These are phyloP conservation scores for Tigriopus californicus DNA, from an alignment of 2,888 invertebrate species.

Conservation along the genomic window DNA sequence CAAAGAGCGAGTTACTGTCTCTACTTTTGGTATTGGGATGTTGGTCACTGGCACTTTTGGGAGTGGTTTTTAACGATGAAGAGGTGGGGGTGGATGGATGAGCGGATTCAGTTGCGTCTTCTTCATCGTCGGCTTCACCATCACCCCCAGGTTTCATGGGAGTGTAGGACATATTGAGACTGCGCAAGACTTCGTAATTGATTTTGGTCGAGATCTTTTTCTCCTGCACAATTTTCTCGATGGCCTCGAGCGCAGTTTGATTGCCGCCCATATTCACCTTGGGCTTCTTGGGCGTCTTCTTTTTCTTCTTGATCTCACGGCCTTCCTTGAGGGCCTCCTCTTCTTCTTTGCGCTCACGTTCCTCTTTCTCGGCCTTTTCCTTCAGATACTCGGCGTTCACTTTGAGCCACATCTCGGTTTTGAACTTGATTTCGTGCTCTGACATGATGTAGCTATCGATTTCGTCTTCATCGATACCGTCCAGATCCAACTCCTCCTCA, in stretches of 20 bases:
- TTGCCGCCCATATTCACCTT: slow-evolving; percentile 25
- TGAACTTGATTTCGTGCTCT: slow-evolving; percentile 57
- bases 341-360: slow-evolving; percentile 51
- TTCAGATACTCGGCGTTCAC: slow-evolving; percentile 69
- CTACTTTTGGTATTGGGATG: background rate
- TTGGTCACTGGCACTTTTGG: background rate
- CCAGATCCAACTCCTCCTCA: slow-evolving; percentile 42
- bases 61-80: background rate
- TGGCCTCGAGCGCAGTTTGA: slow-evolving; percentile 53
- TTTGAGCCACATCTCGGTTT: slow-evolving; percentile 67
- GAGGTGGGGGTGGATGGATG: background rate
- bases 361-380: slow-evolving; percentile 68
- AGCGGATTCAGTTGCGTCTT: background rate
- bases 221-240: slow-evolving; percentile 86
- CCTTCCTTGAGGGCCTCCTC: slow-evolving; percentile 71
- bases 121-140: background rate
- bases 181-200: slow-evolving; percentile 87
- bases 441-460: slow-evolving; percentile 65
- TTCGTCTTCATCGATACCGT: slow-evolving; percentile 68
- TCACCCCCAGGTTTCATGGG: background rate
- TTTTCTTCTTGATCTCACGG: slow-evolving; percentile 60
- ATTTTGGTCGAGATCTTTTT: slow-evolving; percentile 91
- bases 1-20: background rate
- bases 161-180: slow-evolving; percentile 30
- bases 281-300: slow-evolving; percentile 44